These are phyloP conservation scores for Scaptomyza flava DNA, from an alignment of 2,888 invertebrate genomes.

Conservation along the genomic window DNA sequence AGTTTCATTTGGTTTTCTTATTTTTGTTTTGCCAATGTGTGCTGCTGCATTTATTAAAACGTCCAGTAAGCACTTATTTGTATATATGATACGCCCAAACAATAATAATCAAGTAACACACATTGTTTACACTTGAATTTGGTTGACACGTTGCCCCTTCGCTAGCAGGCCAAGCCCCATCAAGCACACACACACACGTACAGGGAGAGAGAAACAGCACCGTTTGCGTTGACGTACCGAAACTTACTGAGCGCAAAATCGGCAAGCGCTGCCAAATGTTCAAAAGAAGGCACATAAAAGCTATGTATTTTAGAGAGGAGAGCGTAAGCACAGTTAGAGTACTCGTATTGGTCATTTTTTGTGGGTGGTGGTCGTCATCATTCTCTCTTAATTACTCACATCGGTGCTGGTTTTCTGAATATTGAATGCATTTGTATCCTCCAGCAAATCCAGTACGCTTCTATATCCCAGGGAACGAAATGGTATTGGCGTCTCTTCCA, in stretches of 20 bases:
- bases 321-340: conserved; percentile 12
- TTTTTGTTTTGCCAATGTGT: conserved; percentile 41
- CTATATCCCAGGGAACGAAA: conserved; percentile 87
- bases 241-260: conserved; percentile 50
- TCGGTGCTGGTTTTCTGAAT: conserved; percentile 72
- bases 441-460: conserved; percentile 87
- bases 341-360: conserved; percentile 19
- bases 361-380: conserved; percentile 11
- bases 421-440: conserved; percentile 86
- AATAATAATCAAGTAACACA: conserved; percentile 54
- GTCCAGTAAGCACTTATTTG: conserved; percentile 46
- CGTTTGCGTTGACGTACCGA: conserved; percentile 51
- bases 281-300: conserved; percentile 34
- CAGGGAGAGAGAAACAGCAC: conserved; percentile 37
- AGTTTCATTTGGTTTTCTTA: conserved; percentile 60
- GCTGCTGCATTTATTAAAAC: conserved; percentile 52
- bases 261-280: conserved; percentile 52
- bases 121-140: conserved; percentile 72
- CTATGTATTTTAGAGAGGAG: conserved; percentile 18
- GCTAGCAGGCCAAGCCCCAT: conserved; percentile 56
- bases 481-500: conserved; percentile 88
- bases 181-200: conserved; percentile 20
- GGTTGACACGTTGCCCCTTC: conserved; percentile 75
- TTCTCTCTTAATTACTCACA: conserved; percentile 36
- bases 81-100: conserved; percentile 5